Conservation (phyloP, 2,797 vertebrate genomes). For the Gambusia yucatana region DNA sequence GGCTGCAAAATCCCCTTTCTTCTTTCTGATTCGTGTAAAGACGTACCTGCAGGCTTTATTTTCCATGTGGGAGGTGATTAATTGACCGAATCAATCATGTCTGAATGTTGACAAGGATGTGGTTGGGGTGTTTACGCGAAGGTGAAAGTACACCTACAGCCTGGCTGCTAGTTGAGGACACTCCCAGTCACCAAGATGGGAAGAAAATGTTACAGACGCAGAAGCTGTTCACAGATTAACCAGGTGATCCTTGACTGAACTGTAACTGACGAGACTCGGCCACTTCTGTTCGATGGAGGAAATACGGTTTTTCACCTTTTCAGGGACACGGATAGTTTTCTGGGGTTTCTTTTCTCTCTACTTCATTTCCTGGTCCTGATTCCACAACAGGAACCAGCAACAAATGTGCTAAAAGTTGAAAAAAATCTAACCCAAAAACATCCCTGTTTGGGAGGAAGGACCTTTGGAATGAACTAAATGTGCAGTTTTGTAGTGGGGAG, state of each 20-base stretch:
- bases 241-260: not conserved
- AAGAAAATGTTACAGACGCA: constrained; percentile 23
- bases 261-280: not conserved
- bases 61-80: constrained; percentile 3
- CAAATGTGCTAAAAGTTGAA: not conserved
- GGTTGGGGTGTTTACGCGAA: constrained; percentile 11
- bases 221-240: constrained; percentile 10
- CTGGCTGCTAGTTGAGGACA: not conserved
- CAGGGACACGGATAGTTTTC: not conserved
- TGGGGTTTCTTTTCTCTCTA: not conserved
- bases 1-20: not conserved
- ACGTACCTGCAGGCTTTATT: constrained; percentile 27
- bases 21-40: constrained; percentile 11
- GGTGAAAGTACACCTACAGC: not conserved
- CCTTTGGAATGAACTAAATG: not conserved
- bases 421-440: not conserved
- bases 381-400: not conserved
- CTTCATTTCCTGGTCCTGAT: not conserved
- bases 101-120: not conserved
- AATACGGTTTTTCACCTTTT: not conserved
- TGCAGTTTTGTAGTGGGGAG: not conserved
- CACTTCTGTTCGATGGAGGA: not conserved
- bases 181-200: not conserved
- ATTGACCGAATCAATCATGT: constrained; percentile 16
- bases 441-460: not conserved